A percentile compares a stretch with the other conserved stretches of the same genome.
Conservation (phyloP, 2,113 vertebrate genomes). For the Nerophis lumbriciformis region DNA sequence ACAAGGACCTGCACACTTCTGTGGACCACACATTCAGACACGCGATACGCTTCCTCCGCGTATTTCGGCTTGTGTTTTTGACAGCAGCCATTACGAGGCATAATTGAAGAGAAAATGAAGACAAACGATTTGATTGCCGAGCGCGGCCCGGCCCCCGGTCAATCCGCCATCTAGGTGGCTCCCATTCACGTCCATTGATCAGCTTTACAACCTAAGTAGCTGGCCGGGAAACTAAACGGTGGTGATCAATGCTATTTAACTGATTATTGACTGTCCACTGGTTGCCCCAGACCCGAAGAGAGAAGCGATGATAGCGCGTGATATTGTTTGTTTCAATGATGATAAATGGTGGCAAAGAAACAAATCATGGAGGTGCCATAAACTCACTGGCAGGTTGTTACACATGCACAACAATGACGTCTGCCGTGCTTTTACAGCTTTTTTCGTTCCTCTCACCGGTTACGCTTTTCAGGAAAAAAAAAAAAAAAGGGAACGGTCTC, state of each 20-base stretch:
- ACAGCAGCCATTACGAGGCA: conserved; percentile 71
- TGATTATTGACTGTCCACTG: conserved; percentile 74
- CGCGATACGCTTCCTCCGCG: conserved; percentile 29
- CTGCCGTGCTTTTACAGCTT: conserved; percentile 12
- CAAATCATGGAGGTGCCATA: neutral
- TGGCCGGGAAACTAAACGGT: conserved; percentile 72
- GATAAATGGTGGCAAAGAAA: conserved; percentile 40
- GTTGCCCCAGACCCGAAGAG: conserved; percentile 64
- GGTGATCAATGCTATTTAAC: conserved; percentile 75
- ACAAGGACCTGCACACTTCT: conserved; percentile 41
- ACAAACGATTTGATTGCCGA: conserved; percentile 72
- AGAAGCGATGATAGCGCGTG: conserved; percentile 58
- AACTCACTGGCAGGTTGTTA: neutral
- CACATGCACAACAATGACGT: neutral
- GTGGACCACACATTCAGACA: conserved; percentile 17
- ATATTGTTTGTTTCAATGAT: conserved; percentile 54
- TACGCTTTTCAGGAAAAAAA: neutral
- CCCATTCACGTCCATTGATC: conserved; percentile 74
- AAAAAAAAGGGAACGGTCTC: conserved; percentile 18
- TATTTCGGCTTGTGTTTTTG: conserved; percentile 49
- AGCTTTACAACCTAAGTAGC: conserved; percentile 72
- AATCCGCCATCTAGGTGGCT: conserved; percentile 70
- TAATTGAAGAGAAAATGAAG: conserved; percentile 75
- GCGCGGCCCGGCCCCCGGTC: conserved; percentile 57
- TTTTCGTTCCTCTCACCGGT: conserved; percentile 5